Percentiles rank a stretch among this genome's conserved stretches.
phyloP scores from a whole-genome alignment of 2,113 vertebrate species.

The Neotoma lepida region DNA sequence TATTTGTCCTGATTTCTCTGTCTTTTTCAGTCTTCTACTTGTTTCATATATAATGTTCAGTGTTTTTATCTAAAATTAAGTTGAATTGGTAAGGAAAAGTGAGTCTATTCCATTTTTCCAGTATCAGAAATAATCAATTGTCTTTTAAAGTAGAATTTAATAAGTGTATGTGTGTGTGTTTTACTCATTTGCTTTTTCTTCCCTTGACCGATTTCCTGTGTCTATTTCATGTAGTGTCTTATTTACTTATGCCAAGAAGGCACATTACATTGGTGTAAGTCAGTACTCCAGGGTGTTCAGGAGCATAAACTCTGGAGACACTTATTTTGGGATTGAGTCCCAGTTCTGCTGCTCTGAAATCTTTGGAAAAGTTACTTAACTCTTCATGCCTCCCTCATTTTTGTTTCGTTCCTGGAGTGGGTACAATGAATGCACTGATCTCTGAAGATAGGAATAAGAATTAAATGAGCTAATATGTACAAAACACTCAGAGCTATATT shows the following conservation, averaged over 20 bases:
- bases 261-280: neutral
- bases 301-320: neutral
- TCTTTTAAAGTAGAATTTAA: neutral
- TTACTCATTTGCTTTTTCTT: neutral
- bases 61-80: neutral
- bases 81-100: neutral
- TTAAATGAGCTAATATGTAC: slow-evolving; percentile 4
- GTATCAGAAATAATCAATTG: slow-evolving; percentile 13
- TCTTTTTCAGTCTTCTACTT: neutral
- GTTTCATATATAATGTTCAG: slow-evolving; percentile 15
- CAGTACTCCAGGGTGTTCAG: slow-evolving; percentile 5
- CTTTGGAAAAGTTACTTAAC: neutral
- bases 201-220: neutral
- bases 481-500: neutral
- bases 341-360: neutral
- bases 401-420: neutral
- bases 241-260: neutral
- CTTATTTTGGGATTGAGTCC: neutral
- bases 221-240: neutral
- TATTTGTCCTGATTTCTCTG: neutral
- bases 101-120: neutral
- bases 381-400: neutral
- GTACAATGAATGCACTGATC: neutral
- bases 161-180: neutral
- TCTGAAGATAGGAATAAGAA: neutral